A percentile compares a stretch with the other conserved stretches of the same genome.
Conservation (phyloP, 2,797 vertebrate species). For the Tokudaia muenninki region DNA sequence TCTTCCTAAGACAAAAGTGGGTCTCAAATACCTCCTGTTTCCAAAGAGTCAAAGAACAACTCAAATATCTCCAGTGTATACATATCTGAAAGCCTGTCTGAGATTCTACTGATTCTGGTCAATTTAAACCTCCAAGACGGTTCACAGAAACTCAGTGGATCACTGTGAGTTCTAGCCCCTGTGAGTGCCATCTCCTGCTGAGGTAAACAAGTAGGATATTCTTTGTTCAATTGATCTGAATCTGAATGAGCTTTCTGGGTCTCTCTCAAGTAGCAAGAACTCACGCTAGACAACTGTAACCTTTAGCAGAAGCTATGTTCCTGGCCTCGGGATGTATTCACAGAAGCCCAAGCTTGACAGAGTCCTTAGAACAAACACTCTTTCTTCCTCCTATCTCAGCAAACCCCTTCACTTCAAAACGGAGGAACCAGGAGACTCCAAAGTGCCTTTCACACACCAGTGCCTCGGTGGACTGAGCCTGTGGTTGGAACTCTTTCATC, state of each 20-base stretch:
- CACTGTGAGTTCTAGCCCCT: neutral
- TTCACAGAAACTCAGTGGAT: neutral
- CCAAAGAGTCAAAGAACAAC: neutral
- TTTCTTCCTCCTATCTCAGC: neutral
- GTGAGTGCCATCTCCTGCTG: neutral
- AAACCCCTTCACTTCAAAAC: neutral
- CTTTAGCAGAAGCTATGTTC: neutral
- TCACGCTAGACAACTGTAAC: neutral
- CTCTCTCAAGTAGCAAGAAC: slow-evolving; percentile 46
- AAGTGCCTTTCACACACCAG: neutral
- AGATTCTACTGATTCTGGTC: neutral
- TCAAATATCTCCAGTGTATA: too few species aligned
- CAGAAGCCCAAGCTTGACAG: neutral
- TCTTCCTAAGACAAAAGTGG: neutral
- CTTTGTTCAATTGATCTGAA: neutral
- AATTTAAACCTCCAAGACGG: neutral
- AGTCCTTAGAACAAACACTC: neutral
- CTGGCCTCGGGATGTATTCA: neutral
- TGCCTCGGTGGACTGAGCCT: neutral
- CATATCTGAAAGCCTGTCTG: neutral
- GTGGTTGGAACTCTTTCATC: neutral
- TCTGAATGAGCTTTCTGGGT: neutral
- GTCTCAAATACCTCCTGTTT: neutral
- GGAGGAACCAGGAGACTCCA: neutral
- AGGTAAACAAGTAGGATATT: neutral